Evolutionary conservation across 2,888 invertebrate species (phyloP).

Genomic region (Steinernema hermaphroditum): DNA sequence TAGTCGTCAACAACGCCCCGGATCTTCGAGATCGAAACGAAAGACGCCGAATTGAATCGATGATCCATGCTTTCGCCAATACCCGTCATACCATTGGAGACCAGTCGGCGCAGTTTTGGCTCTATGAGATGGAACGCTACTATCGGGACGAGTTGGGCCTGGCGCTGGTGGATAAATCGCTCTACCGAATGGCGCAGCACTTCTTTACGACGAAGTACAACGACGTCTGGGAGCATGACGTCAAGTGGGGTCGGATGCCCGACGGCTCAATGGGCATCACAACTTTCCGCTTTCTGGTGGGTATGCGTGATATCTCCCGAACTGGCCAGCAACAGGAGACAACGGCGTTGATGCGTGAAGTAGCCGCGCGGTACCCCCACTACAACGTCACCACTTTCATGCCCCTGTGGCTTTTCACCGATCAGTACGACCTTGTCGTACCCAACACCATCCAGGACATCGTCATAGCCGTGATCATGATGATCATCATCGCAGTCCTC

Average conservation of each 20-base stretch:
- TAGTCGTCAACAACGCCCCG: slow-evolving; percentile 57
- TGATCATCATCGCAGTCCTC: slow-evolving; percentile 89
- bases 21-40: slow-evolving; percentile 50
- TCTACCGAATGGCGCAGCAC: slow-evolving; percentile 50
- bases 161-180: slow-evolving; percentile 34
- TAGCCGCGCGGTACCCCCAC: slow-evolving; percentile 41
- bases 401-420: slow-evolving; percentile 64
- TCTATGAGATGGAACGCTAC: slow-evolving; percentile 53
- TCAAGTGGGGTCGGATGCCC: slow-evolving; percentile 49
- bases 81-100: slow-evolving; percentile 50
- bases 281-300: slow-evolving; percentile 51
- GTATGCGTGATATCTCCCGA: slow-evolving; percentile 56
- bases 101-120: slow-evolving; percentile 53
- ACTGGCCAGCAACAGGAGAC: slow-evolving; percentile 56
- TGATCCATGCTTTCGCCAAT: slow-evolving; percentile 56
- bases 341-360: slow-evolving; percentile 51
- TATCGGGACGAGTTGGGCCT: slow-evolving; percentile 34
- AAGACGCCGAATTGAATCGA: slow-evolving; percentile 42
- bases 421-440: slow-evolving; percentile 61
- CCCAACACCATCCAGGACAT: slow-evolving; percentile 62
- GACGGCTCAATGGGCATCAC: slow-evolving; percentile 39
- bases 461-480: slow-evolving; percentile 77
- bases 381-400: slow-evolving; percentile 63
- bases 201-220: slow-evolving; percentile 48
- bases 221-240: slow-evolving; percentile 53